Conservation (phyloP, 2,888 invertebrate genomes). For the Phytoseiulus persimilis region DNA sequence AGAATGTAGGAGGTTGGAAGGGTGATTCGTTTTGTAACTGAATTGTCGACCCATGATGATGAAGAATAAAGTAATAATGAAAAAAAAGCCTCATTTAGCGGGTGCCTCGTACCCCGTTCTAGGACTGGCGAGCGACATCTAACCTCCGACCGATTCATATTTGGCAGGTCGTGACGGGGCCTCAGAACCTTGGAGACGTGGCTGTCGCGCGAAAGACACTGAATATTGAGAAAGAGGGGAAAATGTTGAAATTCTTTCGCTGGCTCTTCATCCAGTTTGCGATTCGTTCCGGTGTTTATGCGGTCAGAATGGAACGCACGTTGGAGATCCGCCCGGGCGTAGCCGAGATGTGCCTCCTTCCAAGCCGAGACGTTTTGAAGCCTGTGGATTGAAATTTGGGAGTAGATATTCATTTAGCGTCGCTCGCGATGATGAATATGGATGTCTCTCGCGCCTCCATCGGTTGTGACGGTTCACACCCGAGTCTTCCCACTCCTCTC, state of each 20-base stretch:
- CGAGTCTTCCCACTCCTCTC: background rate
- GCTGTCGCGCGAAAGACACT: background rate
- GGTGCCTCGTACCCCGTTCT: too few species aligned
- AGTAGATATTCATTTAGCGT: background rate
- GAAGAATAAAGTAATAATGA: too few species aligned
- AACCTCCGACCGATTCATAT: too few species aligned
- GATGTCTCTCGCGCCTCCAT: background rate
- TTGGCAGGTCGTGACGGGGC: too few species aligned
- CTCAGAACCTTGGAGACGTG: too few species aligned
- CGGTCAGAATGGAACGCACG: background rate
- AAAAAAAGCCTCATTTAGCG: too few species aligned
- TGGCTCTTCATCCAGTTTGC: background rate
- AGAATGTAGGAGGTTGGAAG: too few species aligned
- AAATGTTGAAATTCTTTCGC: background rate
- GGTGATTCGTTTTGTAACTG: too few species aligned
- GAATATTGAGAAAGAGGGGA: background rate
- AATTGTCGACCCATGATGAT: too few species aligned
- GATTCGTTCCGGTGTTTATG: conserved; percentile 5
- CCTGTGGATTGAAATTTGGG: background rate
- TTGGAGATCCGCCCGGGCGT: background rate
- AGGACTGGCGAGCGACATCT: too few species aligned
- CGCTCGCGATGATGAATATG: background rate
- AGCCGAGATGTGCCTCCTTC: background rate
- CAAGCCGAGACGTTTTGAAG: background rate
- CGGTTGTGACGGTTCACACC: background rate